Evolutionary conservation across 1,140 invertebrate species (phyloP), one percentile per base, ranked within the genome.

Genomic region (Bombus confusus): DNA sequence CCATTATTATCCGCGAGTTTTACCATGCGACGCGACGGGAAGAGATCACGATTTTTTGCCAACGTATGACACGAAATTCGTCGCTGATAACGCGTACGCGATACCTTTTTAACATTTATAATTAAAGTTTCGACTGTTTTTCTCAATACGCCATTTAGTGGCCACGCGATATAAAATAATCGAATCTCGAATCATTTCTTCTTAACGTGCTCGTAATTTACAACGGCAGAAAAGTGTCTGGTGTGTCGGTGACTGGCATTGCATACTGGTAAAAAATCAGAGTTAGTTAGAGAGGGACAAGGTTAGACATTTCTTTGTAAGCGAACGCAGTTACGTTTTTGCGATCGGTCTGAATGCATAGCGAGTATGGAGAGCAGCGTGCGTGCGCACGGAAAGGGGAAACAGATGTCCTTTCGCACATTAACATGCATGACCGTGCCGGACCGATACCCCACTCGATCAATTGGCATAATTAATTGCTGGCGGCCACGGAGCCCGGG

Each of bases 401-500:
- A 91, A 91, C 90, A 91, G 89, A 91, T 91, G 91, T 91, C 85
- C 86, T 91, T 90, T 92, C 91, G 83, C 89, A 88, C 91, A 92
- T 92, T 91, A 91, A 90, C 91, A 92, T 92, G 89, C 91, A 91
- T 88, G 89, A 75, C 81, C 85, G 86, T 91, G 82, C 89, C 68
- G 86, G 81, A 71, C 88, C 91, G 88, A 91, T 92, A 91, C 87
- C 76, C 88, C 87, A 85, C 90, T 91, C 91, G 91, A 91, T 92
- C 91, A 91, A 91, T 92, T 91, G 91, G 91, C 89, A 92, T 92
- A 92, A 92, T 92, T 92, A 92, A 92, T 92, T 89, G 87, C 75
- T 31, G 66, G 34, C 84, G 74, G 83, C 64, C 82, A 82, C 76
- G 52, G 69, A 59, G 72, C 43, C 74, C 41, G 62, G 89, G 79